phyloP scores from a whole-genome alignment of 2,113 vertebrate genomes.

The Strigops habroptila region DNA sequence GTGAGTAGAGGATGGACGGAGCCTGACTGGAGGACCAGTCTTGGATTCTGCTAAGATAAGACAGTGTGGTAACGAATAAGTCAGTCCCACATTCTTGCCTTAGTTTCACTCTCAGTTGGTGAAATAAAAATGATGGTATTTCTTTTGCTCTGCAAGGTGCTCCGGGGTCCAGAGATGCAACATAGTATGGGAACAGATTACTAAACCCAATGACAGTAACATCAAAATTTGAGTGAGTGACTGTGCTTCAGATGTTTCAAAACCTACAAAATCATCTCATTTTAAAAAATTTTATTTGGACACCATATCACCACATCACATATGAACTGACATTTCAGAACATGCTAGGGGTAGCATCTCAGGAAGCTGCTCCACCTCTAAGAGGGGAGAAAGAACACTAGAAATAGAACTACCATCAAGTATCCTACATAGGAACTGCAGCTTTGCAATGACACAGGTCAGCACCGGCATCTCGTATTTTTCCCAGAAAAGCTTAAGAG shows the following conservation, averaged over 20 bases:
- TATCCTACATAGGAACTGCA: not conserved
- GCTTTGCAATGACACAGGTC: not conserved
- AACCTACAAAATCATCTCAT: not conserved
- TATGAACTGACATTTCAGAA: not conserved
- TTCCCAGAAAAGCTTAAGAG: not conserved
- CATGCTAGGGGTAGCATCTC: not conserved
- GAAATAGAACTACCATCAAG: not conserved
- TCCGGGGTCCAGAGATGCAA: not conserved
- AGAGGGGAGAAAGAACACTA: not conserved
- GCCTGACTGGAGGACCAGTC: not conserved
- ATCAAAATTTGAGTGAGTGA: not conserved
- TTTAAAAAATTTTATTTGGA: not conserved
- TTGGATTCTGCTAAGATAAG: not conserved
- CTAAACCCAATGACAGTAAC: not conserved
- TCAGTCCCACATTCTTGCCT: not conserved
- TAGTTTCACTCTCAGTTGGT: not conserved
- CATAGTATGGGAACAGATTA: not conserved
- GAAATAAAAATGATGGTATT: not conserved
- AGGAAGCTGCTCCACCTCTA: not conserved
- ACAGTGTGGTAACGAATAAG: not conserved
- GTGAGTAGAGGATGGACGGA: not conserved
- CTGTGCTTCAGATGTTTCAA: not conserved
- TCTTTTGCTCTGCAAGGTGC: not conserved
- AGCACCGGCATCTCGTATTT: not conserved
- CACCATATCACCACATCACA: not conserved